These are phyloP conservation scores for Cremastinae sp. DNA, from an alignment of 2,888 invertebrate genomes.

Conservation along the genomic window DNA sequence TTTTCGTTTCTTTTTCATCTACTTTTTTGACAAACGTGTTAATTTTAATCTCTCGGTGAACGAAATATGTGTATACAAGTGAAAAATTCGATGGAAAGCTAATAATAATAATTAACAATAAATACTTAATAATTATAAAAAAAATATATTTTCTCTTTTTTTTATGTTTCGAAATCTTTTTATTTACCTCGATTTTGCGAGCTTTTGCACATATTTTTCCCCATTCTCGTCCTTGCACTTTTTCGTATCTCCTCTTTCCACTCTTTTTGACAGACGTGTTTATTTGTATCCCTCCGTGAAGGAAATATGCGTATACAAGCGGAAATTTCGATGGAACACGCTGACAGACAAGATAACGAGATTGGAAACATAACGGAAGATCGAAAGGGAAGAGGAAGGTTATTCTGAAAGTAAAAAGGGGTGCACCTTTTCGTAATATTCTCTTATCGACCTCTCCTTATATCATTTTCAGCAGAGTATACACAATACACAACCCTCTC, in stretches of 20 bases:
- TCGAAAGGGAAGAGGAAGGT: too few species aligned
- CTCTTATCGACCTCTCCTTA: slow-evolving; percentile 17
- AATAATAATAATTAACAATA: neutral
- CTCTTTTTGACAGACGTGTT: slow-evolving; percentile 26
- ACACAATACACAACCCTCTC: too few species aligned
- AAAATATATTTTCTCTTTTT: too few species aligned
- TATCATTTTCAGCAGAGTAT: slow-evolving; percentile 34
- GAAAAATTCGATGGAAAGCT: slow-evolving; percentile 51
- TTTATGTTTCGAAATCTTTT: too few species aligned
- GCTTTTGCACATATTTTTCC: slow-evolving; percentile 3
- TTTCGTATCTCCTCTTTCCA: neutral
- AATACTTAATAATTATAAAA: too few species aligned
- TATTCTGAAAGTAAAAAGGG: slow-evolving; percentile 7
- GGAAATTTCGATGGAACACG: slow-evolving; percentile 52
- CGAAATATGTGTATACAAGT: slow-evolving; percentile 19
- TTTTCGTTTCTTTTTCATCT: neutral
- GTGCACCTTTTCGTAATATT: slow-evolving; percentile 35
- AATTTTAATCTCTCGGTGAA: slow-evolving; percentile 17
- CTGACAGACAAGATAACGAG: slow-evolving; percentile 55
- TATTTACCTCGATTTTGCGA: too few species aligned
- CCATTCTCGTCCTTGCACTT: too few species aligned
- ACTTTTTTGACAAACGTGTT: slow-evolving; percentile 26
- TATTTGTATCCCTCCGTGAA: slow-evolving; percentile 16
- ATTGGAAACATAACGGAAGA: slow-evolving; percentile 43
- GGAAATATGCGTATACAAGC: slow-evolving; percentile 22